A percentile compares a stretch with the other conserved stretches of the same genome.
Conservation (phyloP, 2,113 vertebrate genomes). For the Pelvicachromis taeniatus region DNA sequence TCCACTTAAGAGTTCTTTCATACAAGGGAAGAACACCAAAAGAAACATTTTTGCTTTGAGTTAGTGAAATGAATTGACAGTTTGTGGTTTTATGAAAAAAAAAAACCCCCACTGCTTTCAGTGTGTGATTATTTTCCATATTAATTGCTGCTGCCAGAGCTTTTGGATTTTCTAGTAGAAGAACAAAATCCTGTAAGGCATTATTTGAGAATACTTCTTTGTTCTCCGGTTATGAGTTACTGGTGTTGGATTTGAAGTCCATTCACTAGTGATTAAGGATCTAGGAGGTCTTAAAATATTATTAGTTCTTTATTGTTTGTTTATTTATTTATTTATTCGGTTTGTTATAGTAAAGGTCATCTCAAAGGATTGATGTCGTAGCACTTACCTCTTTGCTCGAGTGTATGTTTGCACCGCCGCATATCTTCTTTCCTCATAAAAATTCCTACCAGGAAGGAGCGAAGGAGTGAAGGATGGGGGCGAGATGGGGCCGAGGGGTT, state of each 20-base stretch:
- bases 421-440: conserved; percentile 69
- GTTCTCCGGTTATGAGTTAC: conserved; percentile 3
- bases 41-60: not conserved
- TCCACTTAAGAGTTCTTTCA: not conserved
- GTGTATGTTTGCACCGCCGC: not conserved
- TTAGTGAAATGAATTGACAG: conserved; percentile 4
- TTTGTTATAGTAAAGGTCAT: not conserved
- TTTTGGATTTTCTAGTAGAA: not conserved
- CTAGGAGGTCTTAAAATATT: conserved; percentile 12
- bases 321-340: not conserved
- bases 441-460: conserved; percentile 47
- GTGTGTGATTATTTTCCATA: not conserved
- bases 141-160: not conserved
- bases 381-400: conserved; percentile 24
- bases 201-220: not conserved
- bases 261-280: not conserved
- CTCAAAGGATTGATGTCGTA: conserved; percentile 11
- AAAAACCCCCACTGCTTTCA: not conserved
- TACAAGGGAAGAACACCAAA: not conserved
- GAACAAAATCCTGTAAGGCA: not conserved
- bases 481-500: conserved; percentile 25
- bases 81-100: not conserved
- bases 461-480: conserved; percentile 10
- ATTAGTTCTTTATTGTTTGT: not conserved
- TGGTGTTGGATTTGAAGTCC: not conserved